Evolutionary conservation across 35 echinoderm and acorn worm species (phyloP).

Genomic region (Apostichopus californicus): DNA sequence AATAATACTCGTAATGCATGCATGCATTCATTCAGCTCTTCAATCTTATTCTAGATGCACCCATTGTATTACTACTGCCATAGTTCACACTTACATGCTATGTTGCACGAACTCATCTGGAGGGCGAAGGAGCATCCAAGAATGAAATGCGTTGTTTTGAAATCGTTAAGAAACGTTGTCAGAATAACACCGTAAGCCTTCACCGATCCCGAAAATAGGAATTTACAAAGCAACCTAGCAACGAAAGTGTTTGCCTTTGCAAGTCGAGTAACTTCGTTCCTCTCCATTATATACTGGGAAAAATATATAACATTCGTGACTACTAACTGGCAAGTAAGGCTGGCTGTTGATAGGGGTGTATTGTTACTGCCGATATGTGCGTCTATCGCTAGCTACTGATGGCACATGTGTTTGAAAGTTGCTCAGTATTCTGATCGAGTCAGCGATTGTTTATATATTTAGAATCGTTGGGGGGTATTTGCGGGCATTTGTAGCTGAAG

Average conservation of each 20-base stretch:
- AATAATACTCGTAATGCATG: background rate
- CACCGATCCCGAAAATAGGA: background rate
- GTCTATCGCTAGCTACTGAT: too few species aligned
- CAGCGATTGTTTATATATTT: too few species aligned
- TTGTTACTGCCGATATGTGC: too few species aligned
- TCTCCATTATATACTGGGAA: background rate
- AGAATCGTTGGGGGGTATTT: too few species aligned
- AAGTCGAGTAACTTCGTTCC: background rate
- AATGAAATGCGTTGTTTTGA: background rate
- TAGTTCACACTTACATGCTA: background rate
- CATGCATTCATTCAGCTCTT: background rate
- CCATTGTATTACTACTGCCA: too few species aligned
- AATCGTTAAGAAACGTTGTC: background rate
- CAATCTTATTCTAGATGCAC: too few species aligned
- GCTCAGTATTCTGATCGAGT: too few species aligned
- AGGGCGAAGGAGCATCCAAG: background rate
- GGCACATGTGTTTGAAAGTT: too few species aligned
- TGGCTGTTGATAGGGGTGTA: too few species aligned
- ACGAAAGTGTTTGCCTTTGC: background rate
- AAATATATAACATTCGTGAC: too few species aligned
- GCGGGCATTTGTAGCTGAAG: too few species aligned
- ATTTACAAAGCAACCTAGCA: constrained; percentile 3
- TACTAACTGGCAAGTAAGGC: too few species aligned
- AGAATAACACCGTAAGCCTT: constrained; percentile 8
- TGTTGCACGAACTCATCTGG: background rate